These are phyloP conservation scores for Cotesia glomerata DNA, from an alignment of 1,140 invertebrate species.

Conservation along the genomic window DNA sequence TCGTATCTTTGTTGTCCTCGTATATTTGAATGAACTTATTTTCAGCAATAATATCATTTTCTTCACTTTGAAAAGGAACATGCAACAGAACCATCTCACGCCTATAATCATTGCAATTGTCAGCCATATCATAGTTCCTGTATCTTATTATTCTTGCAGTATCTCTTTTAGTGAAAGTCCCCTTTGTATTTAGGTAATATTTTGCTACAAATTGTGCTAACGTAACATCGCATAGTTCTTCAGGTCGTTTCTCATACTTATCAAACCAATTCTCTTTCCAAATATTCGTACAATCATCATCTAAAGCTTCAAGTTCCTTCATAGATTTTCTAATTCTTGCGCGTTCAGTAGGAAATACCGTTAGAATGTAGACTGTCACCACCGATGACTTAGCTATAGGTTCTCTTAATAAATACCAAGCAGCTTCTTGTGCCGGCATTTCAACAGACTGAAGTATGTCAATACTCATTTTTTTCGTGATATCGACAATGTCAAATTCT, in stretches of 20 bases:
- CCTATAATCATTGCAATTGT: conserved; percentile 35
- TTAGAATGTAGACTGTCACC: conserved; percentile 18
- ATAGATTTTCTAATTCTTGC: conserved; percentile 12
- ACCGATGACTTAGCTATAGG: conserved; percentile 20
- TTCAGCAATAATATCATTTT: conserved; percentile 42
- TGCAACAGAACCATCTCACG: conserved; percentile 50
- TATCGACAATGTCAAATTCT: conserved; percentile 34
- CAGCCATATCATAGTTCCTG: conserved; percentile 48
- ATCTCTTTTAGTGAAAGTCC: conserved; percentile 31
- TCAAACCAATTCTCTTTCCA: conserved; percentile 49
- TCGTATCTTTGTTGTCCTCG: conserved; percentile 19
- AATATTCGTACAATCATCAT: conserved; percentile 35
- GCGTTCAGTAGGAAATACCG: conserved; percentile 23
- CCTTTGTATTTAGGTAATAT: conserved; percentile 42
- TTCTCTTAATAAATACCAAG: conserved; percentile 38
- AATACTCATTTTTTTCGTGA: conserved; percentile 34
- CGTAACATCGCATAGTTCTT: conserved; percentile 36
- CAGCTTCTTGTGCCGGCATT: conserved; percentile 48
- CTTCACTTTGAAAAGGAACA: conserved; percentile 48
- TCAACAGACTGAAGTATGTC: conserved; percentile 22
- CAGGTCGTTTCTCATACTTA: conserved; percentile 42
- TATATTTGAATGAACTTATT: conserved; percentile 42
- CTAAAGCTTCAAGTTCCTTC: conserved; percentile 16
- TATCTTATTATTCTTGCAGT: conserved; percentile 45
- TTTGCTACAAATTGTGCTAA: conserved; percentile 43